Evolutionary conservation across 2,888 invertebrate species (phyloP).

Genomic region (Acronicta alni): DNA sequence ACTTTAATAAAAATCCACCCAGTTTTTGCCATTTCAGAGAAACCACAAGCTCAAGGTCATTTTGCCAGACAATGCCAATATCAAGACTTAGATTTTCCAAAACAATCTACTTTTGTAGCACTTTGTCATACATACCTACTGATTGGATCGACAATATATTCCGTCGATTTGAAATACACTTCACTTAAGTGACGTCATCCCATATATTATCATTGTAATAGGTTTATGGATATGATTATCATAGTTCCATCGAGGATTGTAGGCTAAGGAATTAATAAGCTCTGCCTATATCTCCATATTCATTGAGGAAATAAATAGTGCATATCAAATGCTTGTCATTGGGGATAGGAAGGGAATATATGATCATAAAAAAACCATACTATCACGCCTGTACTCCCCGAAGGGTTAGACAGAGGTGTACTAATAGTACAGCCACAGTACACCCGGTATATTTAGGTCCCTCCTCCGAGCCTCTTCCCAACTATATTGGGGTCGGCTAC

Average conservation of each 20-base stretch:
- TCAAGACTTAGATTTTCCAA: not conserved
- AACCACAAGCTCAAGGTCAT: not conserved
- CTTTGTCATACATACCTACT: constrained; percentile 6
- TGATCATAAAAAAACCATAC: too few relatives aligned
- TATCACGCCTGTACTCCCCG: too few relatives aligned
- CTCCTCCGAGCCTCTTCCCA: too few relatives aligned
- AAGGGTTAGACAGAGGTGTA: too few relatives aligned
- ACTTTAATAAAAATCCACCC: too few relatives aligned
- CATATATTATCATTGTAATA: constrained; percentile 29
- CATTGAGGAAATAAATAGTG: constrained; percentile 26
- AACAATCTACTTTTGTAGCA: not conserved
- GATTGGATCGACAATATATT: constrained; percentile 21
- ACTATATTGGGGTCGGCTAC: too few relatives aligned
- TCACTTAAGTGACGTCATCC: constrained; percentile 12
- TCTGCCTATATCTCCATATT: constrained; percentile 29
- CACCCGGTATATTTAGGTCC: too few relatives aligned
- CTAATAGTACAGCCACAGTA: too few relatives aligned
- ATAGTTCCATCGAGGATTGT: constrained; percentile 5
- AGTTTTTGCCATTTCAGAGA: not conserved
- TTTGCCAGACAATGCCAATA: not conserved
- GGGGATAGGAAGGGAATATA: not conserved
- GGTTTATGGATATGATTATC: constrained; percentile 24
- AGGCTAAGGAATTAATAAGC: constrained; percentile 29
- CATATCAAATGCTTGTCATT: constrained; percentile 17
- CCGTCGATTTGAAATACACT: not conserved